A percentile compares a stretch with the other conserved stretches of the same genome.
Evolutionary conservation across 1,140 invertebrate species (phyloP).

Genomic region (Zaprionus ornatus): DNA sequence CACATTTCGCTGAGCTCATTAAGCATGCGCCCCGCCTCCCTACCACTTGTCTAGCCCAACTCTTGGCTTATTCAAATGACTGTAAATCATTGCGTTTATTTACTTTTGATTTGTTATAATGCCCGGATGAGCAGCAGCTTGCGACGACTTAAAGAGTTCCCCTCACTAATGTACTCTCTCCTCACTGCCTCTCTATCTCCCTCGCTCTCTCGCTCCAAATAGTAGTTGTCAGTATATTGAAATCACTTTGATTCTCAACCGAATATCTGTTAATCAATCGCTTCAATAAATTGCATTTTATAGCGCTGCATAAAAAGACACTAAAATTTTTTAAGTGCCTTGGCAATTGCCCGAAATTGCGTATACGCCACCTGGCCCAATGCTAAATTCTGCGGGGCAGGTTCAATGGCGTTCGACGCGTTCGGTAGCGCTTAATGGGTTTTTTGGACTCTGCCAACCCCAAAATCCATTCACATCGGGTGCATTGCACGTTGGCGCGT

Average conservation of each 20-base stretch:
- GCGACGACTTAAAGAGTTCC: neutral
- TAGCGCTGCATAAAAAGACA: slow-evolving; percentile 20
- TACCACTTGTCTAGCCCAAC: slow-evolving; percentile 8
- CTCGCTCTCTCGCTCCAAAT: neutral
- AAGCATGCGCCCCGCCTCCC: slow-evolving; percentile 32
- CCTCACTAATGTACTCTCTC: neutral
- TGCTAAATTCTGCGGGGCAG: slow-evolving; percentile 13
- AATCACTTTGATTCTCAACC: neutral
- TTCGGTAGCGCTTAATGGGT: slow-evolving; percentile 48
- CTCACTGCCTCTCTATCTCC: neutral
- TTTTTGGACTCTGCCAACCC: slow-evolving; percentile 46
- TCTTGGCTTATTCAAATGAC: slow-evolving; percentile 68
- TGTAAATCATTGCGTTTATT: slow-evolving; percentile 63
- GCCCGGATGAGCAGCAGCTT: neutral
- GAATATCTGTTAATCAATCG: neutral
- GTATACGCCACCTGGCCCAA: slow-evolving; percentile 38
- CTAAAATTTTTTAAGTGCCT: slow-evolving; percentile 12
- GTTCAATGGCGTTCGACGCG: slow-evolving; percentile 62
- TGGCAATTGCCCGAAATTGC: slow-evolving; percentile 13
- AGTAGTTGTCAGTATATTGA: neutral
- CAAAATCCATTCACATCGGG: slow-evolving; percentile 31
- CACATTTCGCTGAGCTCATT: slow-evolving; percentile 75
- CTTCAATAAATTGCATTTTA: neutral
- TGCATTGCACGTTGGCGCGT: slow-evolving; percentile 57
- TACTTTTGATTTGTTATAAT: slow-evolving; percentile 58